Percentiles rank a stretch among this genome's conserved stretches.
Evolutionary conservation across 2,888 invertebrate genomes (phyloP).

Genomic region (Lypha dubia): DNA sequence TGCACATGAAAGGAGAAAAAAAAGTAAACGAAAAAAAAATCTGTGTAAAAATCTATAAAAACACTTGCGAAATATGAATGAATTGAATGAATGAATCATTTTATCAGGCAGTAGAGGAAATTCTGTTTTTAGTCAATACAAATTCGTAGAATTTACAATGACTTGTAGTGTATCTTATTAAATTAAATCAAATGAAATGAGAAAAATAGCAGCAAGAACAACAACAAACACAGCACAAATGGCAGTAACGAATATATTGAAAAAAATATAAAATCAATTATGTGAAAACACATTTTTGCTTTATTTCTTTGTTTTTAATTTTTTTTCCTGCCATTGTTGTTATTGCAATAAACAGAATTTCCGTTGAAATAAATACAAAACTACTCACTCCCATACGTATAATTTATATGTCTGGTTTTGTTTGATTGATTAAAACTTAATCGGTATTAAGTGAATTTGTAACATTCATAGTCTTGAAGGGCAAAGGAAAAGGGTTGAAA

Average conservation of each 20-base stretch:
- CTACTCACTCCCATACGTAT: neutral
- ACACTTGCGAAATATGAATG: constrained; percentile 54
- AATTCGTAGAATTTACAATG: constrained; percentile 61
- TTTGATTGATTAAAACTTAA: constrained; percentile 35
- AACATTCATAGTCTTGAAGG: neutral
- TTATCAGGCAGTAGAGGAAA: constrained; percentile 32
- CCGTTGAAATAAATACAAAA: constrained; percentile 39
- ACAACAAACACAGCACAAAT: constrained; percentile 9
- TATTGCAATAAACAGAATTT: constrained; percentile 45
- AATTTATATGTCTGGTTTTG: constrained; percentile 10
- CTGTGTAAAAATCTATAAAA: constrained; percentile 20
- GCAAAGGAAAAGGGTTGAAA: neutral
- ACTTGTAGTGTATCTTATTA: constrained; percentile 58
- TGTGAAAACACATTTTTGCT: constrained; percentile 53
- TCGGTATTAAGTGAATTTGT: constrained; percentile 17
- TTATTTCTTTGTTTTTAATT: neutral
- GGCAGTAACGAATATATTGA: constrained; percentile 13
- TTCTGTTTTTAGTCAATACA: constrained; percentile 54
- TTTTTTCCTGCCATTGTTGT: constrained; percentile 1
- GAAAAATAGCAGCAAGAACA: constrained; percentile 14
- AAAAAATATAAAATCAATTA: constrained; percentile 58
- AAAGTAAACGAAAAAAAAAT: constrained; percentile 24
- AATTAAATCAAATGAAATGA: constrained; percentile 54
- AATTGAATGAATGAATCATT: constrained; percentile 53
- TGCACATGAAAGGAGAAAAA: constrained; percentile 6